Evolutionary conservation across 2,797 vertebrate genomes (phyloP), one percentile per base, ranked within the genome.

Genomic region (Pseudochromis fuscus): DNA sequence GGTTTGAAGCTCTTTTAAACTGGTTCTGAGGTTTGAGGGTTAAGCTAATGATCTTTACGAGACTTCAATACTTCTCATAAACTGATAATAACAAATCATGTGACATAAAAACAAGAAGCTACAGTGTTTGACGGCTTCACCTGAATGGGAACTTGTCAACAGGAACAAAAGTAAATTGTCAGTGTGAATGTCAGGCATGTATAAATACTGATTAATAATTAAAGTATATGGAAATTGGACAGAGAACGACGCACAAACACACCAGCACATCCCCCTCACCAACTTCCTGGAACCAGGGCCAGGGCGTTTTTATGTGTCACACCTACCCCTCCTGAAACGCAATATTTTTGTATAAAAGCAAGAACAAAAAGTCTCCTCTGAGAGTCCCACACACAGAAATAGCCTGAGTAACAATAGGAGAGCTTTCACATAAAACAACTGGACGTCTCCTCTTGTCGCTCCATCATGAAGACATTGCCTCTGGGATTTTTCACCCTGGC

Each of bases 401-500:
- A 5, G 15, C n/a, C 4, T 40, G 48, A 30, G n/a, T 44, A 15
- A 23, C 19, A n/a, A 2, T 0, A 8, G 30, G 7, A 15, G 15
- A 53, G 30, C 27, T 6, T 5, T 25, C 18, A 12, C 12, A 7
- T 1, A n/a, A 37, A 38, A 25, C 35, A 38, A 19, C 24, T 4
- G n/a, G 33, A 74, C 27, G 4, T 18, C 24, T 56, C 37, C 27
- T 37, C 19, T 30, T 5, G 0, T 9, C 24, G 65, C 48, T 40
- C n/a, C 73, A 81, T 13, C 45, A 91, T 87, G 91, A 89, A 81
- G 75, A 57, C 19, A 5, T 23, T 31, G 12, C 4, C 24, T 77
- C 18, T 81, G 38, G 63, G 25, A 31, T 8, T 87, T 45, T 66
- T 21, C 44, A 18, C 62, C 0, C 16, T 90, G 75, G 56, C 57